phyloP scores from a whole-genome alignment of 2,797 vertebrate species.

The Valencia hispanica region DNA sequence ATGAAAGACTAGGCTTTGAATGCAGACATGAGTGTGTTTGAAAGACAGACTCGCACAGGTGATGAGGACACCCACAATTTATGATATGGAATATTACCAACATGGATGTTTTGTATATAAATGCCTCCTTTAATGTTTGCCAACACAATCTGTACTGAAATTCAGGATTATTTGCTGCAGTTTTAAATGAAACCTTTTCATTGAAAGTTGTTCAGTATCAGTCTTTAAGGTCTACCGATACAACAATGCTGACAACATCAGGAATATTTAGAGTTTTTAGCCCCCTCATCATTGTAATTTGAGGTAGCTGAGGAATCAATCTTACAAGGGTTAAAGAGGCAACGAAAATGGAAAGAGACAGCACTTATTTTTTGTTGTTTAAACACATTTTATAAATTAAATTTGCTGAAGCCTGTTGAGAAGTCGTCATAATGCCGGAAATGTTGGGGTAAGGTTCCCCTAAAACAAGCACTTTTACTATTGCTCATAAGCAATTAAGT shows the following conservation, averaged over 20 bases:
- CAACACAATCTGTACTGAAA: not conserved
- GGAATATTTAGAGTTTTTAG: not conserved
- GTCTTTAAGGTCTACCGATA: not conserved
- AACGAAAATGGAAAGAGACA: not conserved
- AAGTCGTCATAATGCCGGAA: not conserved
- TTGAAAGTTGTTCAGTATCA: not conserved
- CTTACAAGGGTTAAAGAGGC: not conserved
- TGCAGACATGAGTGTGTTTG: conserved; percentile 15
- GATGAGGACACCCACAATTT: conserved; percentile 12
- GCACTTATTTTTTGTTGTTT: not conserved
- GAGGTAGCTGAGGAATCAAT: not conserved
- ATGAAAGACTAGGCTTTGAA: conserved; percentile 18
- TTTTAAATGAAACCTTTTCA: not conserved
- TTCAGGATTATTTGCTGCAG: not conserved
- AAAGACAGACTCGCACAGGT: conserved; percentile 14
- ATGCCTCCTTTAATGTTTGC: not conserved
- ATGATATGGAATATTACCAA: not conserved
- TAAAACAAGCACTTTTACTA: not conserved
- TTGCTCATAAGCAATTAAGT: not conserved
- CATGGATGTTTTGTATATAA: not conserved
- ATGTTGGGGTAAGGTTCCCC: not conserved
- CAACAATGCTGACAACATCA: not conserved
- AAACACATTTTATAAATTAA: not conserved
- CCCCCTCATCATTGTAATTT: not conserved
- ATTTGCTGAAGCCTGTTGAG: not conserved